Percentiles rank a stretch among this genome's conserved stretches.
These are phyloP conservation scores for Meiosimyza decipiens DNA, from an alignment of 2,888 invertebrate species.

Conservation along the genomic window DNA sequence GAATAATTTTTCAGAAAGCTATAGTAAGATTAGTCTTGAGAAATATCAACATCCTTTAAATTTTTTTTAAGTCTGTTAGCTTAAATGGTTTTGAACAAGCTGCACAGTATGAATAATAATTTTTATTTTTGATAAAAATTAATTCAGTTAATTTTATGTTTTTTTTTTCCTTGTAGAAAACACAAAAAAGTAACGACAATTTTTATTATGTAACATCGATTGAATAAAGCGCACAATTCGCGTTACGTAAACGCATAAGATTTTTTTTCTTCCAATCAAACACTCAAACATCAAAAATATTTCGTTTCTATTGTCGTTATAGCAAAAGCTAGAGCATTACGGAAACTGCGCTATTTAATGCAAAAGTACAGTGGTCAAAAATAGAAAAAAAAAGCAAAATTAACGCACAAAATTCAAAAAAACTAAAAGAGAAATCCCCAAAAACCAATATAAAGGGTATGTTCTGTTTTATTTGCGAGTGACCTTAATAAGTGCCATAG, in stretches of 20 bases:
- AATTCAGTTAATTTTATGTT: too few relatives aligned
- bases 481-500: not conserved
- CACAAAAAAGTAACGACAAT: not conserved
- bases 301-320: slow-evolving; percentile 42
- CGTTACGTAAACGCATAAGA: slow-evolving; percentile 16
- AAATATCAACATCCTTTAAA: too few relatives aligned
- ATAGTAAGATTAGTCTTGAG: too few relatives aligned
- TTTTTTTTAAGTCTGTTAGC: too few relatives aligned
- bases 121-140: too few relatives aligned
- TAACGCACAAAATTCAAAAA: slow-evolving; percentile 41
- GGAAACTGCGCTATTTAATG: slow-evolving; percentile 60
- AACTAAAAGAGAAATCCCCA: slow-evolving; percentile 36
- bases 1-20: too few relatives aligned
- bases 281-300: slow-evolving; percentile 24
- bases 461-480: slow-evolving; percentile 43
- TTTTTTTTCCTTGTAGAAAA: too few relatives aligned
- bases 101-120: too few relatives aligned
- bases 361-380: slow-evolving; percentile 59
- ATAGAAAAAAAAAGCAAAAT: slow-evolving; percentile 39
- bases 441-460: slow-evolving; percentile 48
- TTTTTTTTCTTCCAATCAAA: slow-evolving; percentile 9
- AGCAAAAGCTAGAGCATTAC: slow-evolving; percentile 61
- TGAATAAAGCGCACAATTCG: slow-evolving; percentile 22
- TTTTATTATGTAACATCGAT: slow-evolving; percentile 24
- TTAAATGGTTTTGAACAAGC: too few relatives aligned